Evolutionary conservation across 2,888 invertebrate genomes (phyloP), one percentile per base, ranked within the genome.

Genomic region (Escarpia spicata): DNA sequence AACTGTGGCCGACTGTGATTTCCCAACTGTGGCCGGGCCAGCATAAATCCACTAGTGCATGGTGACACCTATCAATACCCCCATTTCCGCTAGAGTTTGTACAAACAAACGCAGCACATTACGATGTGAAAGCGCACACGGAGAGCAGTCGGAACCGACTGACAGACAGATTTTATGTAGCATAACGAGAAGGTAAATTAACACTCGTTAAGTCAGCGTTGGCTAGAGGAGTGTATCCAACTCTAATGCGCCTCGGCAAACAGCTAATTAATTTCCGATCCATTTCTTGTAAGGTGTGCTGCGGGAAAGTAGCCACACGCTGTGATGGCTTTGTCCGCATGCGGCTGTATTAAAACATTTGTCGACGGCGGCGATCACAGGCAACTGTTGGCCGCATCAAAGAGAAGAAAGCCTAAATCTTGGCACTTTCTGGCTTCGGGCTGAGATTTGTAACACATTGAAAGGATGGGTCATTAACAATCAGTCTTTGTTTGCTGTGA

Each of bases 211-310:
- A 75, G 75, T 75, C 75, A 26, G 75, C 75, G n/a, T 19, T 75
- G 26, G 75, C 19, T 4, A 37, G 75, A 6, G 6, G 75, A 75
- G 26, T 75, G 75, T 75, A 75, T 75, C 75, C 75, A 75, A 75
- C 26, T 75, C 19, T 75, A 75, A 75, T 75, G 75, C 75, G 75
- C 75, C 75, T 75, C 75, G 19, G 75, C 75, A 26, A 75, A 75
- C 75, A 75, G 75, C 75, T 75, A 75, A 75, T 75, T 75, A 75
- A 75, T 75, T 75, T 75, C 75, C 75, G 75, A 75, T 75, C 75
- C 75, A 75, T 75, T 75, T 75, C 75, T 75, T 75, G 75, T 26
- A 26, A 75, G 75, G 75, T 75, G 75, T 75, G n/a, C 75, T 75
- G 26, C 75, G n/a, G 75, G 75, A 26, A 75, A 75, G 26, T n/a